Evolutionary conservation across 2,797 vertebrate species (phyloP), one percentile per base, ranked within the genome.

Genomic region (Ptychobarbus kaznakovi): DNA sequence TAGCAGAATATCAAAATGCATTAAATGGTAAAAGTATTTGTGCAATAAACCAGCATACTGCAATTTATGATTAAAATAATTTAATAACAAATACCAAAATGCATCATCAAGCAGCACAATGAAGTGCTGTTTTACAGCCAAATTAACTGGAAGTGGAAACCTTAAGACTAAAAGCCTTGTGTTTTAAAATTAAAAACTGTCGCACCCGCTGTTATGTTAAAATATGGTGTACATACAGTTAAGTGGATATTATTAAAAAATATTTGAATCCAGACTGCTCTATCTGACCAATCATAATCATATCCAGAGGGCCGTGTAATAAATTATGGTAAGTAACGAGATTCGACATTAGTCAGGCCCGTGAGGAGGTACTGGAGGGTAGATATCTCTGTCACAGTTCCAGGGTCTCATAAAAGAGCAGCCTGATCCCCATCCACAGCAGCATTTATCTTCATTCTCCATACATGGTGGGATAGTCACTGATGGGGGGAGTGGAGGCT

Each of bases 381-480:
- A 56, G 83, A 73, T 86, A 87, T 90, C 89, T 90, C 81, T 88
- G 91, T 93, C 89, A 86, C 85, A 0, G 84, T 73, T 83, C 80
- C 82, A 46, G 77, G 53, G 76, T 46, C 68, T 81, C 75, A 84
- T 20, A 76, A 63, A 78, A 74, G n/a, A 7, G 11, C 32, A 46
- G 85, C 20, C 83, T 51, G 46, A 73, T 38, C 72, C 72, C 70
- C 89, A 73, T 80, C 79, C 35, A 49, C 46, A 68, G 25, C 66
- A 72, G 74, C 79, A 38, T 89, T 91, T 46, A 79, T 80, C 84
- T 84, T 83, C 63, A 83, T 73, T 84, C 49, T 49, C 63, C 63
- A 78, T 72, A 73, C 82, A 74, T 68, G 73, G 72, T 66, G 77
- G 20, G 51, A 78, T 81, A 28, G 78, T 72, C 68, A 46, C 13